Evolutionary conservation across 2,113 vertebrate species (phyloP), one percentile per base, ranked within the genome.

Genomic region (Planiliza haematocheilus): DNA sequence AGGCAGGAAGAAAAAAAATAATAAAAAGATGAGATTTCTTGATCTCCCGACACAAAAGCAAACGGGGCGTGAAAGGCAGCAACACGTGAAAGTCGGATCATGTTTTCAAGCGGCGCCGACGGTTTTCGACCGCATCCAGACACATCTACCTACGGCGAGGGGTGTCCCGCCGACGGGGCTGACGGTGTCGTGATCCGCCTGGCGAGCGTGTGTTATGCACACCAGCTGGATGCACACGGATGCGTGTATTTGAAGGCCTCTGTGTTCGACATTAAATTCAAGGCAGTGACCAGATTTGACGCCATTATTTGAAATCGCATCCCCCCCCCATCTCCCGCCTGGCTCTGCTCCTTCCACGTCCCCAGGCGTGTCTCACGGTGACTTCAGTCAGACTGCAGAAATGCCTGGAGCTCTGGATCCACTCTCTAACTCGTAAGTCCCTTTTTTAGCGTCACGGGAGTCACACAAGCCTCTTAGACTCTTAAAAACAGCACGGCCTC

Each of bases 401-500:
- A 72, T 8, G 68, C 53, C 42, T 4, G n/a, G 4, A 74, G 61
- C 75, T 65, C 71, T 46, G 53, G 75, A 88, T 68, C 55, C 52
- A 57, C 67, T 75, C 60, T 79, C 74, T 50, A 55, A 80, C 71
- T 79, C 56, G 75, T 82, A 76, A 84, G 24, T 30, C 24, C 24
- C 5, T 84, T 79, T 86, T 43, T 81, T 50, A 61, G 60, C 68
- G 66, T n/a, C n/a, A 49, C 7, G 7, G 43, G 53, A 80, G 63
- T 68, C 71, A 57, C 70, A 84, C 63, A 61, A 69, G 70, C 61
- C 81, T 72, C 79, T 50, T 58, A 48, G 51, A 41, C 64, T 65
- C 73, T 72, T 82, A 73, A 86, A 86, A 89, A 77, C 79, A 84
- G 73, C 77, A 55, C 14, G 79, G 79, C 70, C 87, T 79, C 75